These are phyloP conservation scores for Plusia festucae DNA, from an alignment of 2,888 invertebrate genomes.

Conservation along the genomic window DNA sequence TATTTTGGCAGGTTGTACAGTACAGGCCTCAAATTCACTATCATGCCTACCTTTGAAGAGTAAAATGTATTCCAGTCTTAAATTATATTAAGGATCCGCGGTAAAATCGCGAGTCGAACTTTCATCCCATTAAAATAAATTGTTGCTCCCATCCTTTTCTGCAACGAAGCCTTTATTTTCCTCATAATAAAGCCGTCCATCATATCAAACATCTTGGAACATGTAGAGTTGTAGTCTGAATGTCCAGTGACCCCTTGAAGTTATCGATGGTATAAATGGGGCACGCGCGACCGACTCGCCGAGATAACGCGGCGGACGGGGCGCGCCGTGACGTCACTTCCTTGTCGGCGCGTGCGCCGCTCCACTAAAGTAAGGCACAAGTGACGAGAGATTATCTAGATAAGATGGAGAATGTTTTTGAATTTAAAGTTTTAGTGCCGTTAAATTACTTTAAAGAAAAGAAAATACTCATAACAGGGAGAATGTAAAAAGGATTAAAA, in stretches of 20 bases:
- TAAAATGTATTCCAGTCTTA: rapidly evolving
- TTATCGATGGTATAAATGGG: slow-evolving; percentile 67
- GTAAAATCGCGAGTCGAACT: neutral
- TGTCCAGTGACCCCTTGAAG: slow-evolving; percentile 65
- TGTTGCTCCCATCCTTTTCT: neutral
- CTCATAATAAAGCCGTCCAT: slow-evolving; percentile 13
- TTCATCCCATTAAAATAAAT: neutral
- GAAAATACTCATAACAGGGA: too few relatives aligned
- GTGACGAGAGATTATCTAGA: slow-evolving; percentile 26
- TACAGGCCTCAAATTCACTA: too few relatives aligned
- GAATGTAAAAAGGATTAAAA: too few relatives aligned
- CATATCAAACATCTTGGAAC: slow-evolving; percentile 28
- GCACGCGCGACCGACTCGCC: slow-evolving; percentile 62
- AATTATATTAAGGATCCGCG: neutral
- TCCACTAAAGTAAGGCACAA: slow-evolving; percentile 55
- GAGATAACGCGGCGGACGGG: slow-evolving; percentile 75
- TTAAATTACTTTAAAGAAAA: too few relatives aligned
- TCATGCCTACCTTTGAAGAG: too few relatives aligned
- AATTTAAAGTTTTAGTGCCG: neutral
- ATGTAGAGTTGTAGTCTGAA: slow-evolving; percentile 39
- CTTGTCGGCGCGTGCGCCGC: slow-evolving; percentile 79
- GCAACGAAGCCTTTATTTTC: neutral
- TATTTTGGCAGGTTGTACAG: too few relatives aligned
- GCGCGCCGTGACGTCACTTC: slow-evolving; percentile 80
- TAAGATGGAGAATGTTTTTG: neutral